Percentiles rank a stretch among this genome's conserved stretches.
Evolutionary conservation across 2,113 vertebrate species (phyloP).

Genomic region (Percopsis transmontana): DNA sequence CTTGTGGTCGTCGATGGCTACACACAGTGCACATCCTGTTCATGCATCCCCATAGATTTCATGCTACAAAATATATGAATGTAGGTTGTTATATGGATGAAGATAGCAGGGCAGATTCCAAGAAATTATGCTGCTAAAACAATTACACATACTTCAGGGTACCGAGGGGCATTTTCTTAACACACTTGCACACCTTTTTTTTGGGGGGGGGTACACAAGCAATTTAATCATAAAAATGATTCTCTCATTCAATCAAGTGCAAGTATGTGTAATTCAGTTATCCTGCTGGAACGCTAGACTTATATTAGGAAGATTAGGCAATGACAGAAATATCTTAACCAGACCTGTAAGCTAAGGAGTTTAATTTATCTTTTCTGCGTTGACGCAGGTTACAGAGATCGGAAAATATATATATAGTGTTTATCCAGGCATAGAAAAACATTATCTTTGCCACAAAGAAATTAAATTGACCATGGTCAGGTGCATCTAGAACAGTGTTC

Average conservation of each 20-base stretch:
- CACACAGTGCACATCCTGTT: conserved; percentile 43
- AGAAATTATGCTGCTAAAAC: conserved; percentile 59
- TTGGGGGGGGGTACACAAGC: conserved; percentile 5
- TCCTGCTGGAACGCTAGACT: not conserved
- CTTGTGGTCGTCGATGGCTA: conserved; percentile 39
- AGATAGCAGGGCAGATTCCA: conserved; percentile 21
- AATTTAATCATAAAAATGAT: not conserved
- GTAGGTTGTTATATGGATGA: not conserved
- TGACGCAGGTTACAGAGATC: not conserved
- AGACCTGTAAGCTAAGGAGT: conserved; percentile 35
- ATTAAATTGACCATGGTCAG: not conserved
- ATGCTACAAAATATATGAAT: conserved; percentile 13
- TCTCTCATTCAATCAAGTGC: conserved; percentile 8
- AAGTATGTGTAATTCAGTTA: conserved; percentile 28
- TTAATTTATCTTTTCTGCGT: conserved; percentile 19
- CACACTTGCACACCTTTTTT: not conserved
- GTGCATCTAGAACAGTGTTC: no score
- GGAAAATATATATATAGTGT: no score
- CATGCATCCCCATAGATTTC: conserved; percentile 30
- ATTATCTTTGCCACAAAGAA: not conserved
- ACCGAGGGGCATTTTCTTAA: conserved; percentile 2
- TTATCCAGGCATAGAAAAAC: no score
- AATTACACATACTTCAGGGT: conserved; percentile 37
- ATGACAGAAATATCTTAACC: not conserved
- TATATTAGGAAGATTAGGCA: not conserved